phyloP scores from a whole-genome alignment of 1,140 invertebrate genomes.

The Pinna nobilis region DNA sequence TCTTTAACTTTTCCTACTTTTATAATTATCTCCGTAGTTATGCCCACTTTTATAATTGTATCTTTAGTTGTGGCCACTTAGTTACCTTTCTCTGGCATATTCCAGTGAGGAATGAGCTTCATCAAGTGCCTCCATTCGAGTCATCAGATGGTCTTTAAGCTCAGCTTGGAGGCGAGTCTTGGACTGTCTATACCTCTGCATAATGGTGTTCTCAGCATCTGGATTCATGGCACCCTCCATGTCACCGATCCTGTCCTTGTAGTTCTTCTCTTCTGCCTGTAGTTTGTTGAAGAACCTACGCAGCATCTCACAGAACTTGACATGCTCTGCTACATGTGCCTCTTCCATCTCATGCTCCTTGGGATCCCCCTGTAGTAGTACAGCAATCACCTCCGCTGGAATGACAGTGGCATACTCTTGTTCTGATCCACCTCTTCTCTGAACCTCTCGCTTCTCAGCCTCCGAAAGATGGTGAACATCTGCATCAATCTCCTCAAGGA shows the following conservation, averaged over 20 bases:
- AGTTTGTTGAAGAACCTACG: slow-evolving; percentile 67
- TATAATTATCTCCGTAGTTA: too few species aligned
- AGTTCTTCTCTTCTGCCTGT: slow-evolving; percentile 67
- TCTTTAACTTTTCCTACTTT: too few species aligned
- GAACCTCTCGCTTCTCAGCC: slow-evolving; percentile 61
- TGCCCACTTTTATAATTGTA: too few species aligned
- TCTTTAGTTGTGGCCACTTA: too few species aligned
- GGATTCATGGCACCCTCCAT: slow-evolving; percentile 67
- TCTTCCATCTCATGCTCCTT: slow-evolving; percentile 62
- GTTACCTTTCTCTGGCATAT: slow-evolving; percentile 58
- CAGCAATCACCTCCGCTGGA: slow-evolving; percentile 65
- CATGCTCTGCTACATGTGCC: slow-evolving; percentile 56
- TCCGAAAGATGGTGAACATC: slow-evolving; percentile 59
- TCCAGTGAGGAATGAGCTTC: slow-evolving; percentile 66
- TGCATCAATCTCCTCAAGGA: slow-evolving; percentile 57
- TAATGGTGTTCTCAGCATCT: slow-evolving; percentile 63
- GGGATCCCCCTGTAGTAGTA: slow-evolving; percentile 66
- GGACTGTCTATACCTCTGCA: slow-evolving; percentile 67
- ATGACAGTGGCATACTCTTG: slow-evolving; percentile 63
- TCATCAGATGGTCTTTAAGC: slow-evolving; percentile 64
- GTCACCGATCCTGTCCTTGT: slow-evolving; percentile 64
- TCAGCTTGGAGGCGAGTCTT: slow-evolving; percentile 65
- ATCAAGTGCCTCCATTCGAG: slow-evolving; percentile 61
- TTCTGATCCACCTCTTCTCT: slow-evolving; percentile 65
- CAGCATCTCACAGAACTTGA: slow-evolving; percentile 62